Conservation (phyloP, 2,888 invertebrate genomes). For the Drosophila macrospina region DNA sequence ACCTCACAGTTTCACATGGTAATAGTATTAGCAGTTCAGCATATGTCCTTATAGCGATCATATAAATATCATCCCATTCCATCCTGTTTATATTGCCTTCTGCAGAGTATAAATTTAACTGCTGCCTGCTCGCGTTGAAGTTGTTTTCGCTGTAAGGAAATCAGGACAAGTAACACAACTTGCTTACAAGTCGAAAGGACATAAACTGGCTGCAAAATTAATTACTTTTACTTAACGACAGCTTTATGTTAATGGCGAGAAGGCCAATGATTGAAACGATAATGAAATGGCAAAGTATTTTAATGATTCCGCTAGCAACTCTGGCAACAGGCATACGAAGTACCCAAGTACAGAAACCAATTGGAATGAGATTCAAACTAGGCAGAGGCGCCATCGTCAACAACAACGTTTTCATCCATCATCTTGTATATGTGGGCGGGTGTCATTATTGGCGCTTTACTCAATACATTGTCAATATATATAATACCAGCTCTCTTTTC, state of each 20-base stretch:
- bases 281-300: conserved; percentile 52
- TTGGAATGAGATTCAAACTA: background rate
- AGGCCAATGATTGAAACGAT: conserved; percentile 44
- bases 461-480: conserved; percentile 42
- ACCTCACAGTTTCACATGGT: background rate
- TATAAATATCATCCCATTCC: background rate
- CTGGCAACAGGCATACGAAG: conserved; percentile 1
- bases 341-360: background rate
- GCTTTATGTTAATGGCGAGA: conserved; percentile 50
- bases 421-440: conserved; percentile 29
- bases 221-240: conserved; percentile 61
- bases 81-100: background rate
- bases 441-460: conserved; percentile 58
- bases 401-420: conserved; percentile 31
- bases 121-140: conserved; percentile 9
- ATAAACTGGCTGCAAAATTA: conserved; percentile 49
- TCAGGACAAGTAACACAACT: conserved; percentile 9
- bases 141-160: conserved; percentile 1
- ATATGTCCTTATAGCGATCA: background rate
- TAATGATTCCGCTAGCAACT: conserved; percentile 32
- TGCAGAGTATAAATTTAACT: conserved; percentile 19
- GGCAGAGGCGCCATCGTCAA: conserved; percentile 18
- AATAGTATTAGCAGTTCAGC: background rate
- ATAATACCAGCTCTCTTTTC: conserved; percentile 12
- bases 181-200: conserved; percentile 20